Evolutionary conservation across 1,140 invertebrate genomes (phyloP), one percentile per base, ranked within the genome.

Genomic region (Ostrea edulis): DNA sequence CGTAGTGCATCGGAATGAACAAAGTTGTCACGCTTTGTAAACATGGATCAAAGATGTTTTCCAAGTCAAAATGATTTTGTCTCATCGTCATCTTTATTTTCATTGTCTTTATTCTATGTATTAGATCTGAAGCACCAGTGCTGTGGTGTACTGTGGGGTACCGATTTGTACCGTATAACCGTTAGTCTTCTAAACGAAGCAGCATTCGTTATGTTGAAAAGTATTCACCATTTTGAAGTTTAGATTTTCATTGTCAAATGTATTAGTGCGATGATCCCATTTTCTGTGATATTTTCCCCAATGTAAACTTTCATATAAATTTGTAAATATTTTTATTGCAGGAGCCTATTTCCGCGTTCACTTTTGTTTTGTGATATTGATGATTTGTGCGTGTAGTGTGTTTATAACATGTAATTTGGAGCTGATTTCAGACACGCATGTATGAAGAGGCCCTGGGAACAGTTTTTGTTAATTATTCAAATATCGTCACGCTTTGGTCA

Each of bases 281-380:
- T 29, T 77, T 77, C 68, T 77, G 68, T 77, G 68, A 77, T 77
- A 77, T 77, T 77, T 77, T 77, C 29, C 22, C 29, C 68, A 12
- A 12, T 25, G 25, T 77, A 62, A 14, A 25, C 29, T 77, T 77
- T 71, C 5, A 12, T 58, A 20, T 62, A 20, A 20, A 62, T 62
- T 62, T 62, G 55, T 62, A 62, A 62, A 62, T 62, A 77, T 25
- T 29, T 14, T 14, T 77, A n/a, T 62, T 62, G 58, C 17, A 14
- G 7, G n/a, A 20, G n/a, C 58, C 7, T 17, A n/a, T 62, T 14
- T 62, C 11, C 17, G 58, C 17, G 14, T 62, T 62, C n/a, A 62
- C 17, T 11, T 17, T 62, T 62, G 58, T 62, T 20, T 9, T 12
- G 12, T 17, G 58, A 20, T 14, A 62, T 2, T 35, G 11, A 17